A percentile compares a stretch with the other conserved stretches of the same genome.
phyloP scores from a whole-genome alignment of 2,888 invertebrate species.

The Dermolepida albohirtum region DNA sequence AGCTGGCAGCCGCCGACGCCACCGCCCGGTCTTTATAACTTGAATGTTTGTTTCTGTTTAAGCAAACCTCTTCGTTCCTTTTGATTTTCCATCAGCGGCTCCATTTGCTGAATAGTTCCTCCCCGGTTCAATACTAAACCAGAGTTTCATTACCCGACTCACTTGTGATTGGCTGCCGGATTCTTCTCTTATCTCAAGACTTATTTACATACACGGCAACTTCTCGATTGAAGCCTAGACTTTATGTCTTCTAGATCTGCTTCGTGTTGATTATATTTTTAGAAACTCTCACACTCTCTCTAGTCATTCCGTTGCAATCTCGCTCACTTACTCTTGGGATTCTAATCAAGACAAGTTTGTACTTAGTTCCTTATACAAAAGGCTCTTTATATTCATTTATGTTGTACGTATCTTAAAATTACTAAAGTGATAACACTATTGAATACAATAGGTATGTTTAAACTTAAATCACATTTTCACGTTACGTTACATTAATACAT shows the following conservation, averaged over 20 bases:
- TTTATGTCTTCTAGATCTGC: constrained; percentile 49
- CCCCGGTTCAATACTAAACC: constrained; percentile 60
- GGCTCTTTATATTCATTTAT: constrained; percentile 14
- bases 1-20: constrained; percentile 48
- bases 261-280: constrained; percentile 51
- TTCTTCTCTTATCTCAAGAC: constrained; percentile 57
- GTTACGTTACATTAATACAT: too few species aligned
- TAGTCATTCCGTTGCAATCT: constrained; percentile 3
- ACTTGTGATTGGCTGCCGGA: constrained; percentile 62
- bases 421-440: too few species aligned
- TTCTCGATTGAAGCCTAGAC: constrained; percentile 51
- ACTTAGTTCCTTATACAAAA: constrained; percentile 16
- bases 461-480: too few species aligned
- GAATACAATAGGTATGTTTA: too few species aligned
- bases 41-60: constrained; percentile 64
- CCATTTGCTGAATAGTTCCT: constrained; percentile 63
- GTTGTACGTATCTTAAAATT: too few species aligned
- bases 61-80: constrained; percentile 64
- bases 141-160: constrained; percentile 62
- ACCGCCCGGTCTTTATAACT: constrained; percentile 60
- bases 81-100: constrained; percentile 64
- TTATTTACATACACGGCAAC: constrained; percentile 47
- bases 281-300: constrained; percentile 45
- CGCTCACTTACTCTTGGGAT: constrained; percentile 28
- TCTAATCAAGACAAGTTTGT: constrained; percentile 40